Conservation (phyloP, 1,140 invertebrate genomes). For the Drosophila ambigua region DNA sequence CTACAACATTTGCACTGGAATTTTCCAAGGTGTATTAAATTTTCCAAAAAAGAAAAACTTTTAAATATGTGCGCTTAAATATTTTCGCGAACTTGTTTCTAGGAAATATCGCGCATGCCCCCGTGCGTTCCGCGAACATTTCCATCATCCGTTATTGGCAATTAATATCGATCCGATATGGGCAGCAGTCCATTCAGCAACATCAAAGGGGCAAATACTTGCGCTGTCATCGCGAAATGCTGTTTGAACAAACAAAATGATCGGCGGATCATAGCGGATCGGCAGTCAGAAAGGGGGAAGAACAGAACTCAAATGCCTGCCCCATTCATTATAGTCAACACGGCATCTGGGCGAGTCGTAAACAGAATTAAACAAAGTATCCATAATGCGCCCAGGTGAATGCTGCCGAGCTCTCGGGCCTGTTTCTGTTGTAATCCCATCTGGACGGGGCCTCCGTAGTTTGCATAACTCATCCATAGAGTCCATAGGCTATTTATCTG, state of each 20-base stretch:
- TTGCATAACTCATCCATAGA: conserved; percentile 63
- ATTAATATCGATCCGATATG: conserved; percentile 51
- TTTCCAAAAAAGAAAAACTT: no score
- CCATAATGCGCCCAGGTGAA: conserved; percentile 40
- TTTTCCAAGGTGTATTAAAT: no score
- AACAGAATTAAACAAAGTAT: conserved; percentile 51
- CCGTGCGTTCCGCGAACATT: conserved; percentile 9
- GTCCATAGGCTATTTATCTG: background rate
- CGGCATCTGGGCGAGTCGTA: conserved; percentile 39
- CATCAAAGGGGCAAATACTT: conserved; percentile 38
- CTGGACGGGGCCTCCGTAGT: conserved; percentile 28
- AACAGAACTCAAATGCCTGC: conserved; percentile 13
- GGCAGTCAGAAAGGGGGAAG: background rate
- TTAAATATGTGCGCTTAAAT: no score
- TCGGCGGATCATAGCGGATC: background rate
- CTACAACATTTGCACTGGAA: no score
- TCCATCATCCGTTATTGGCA: conserved; percentile 44
- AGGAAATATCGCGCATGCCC: conserved; percentile 19
- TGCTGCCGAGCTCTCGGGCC: background rate
- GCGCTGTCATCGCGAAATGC: conserved; percentile 46
- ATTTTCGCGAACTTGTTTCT: conserved; percentile 7
- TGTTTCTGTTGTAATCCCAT: conserved; percentile 33
- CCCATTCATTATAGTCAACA: conserved; percentile 51
- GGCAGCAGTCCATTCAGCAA: conserved; percentile 33
- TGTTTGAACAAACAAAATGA: conserved; percentile 55